Percentiles rank a stretch among this genome's conserved stretches.
These are phyloP conservation scores for Alviniconcha marisindica DNA, from an alignment of 1,140 invertebrate genomes.

Conservation along the genomic window DNA sequence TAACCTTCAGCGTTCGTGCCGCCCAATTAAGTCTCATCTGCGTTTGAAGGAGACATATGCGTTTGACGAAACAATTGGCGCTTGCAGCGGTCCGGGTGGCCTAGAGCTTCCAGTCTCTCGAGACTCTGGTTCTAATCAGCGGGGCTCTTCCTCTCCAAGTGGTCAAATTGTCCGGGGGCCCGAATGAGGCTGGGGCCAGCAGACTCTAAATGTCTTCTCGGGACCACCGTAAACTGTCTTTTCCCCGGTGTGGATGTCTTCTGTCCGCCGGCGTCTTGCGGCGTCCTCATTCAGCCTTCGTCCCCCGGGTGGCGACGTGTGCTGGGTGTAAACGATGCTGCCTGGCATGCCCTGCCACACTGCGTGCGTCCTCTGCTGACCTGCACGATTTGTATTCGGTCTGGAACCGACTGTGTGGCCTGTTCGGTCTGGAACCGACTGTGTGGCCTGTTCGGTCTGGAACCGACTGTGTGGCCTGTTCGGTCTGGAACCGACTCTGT, in stretches of 20 bases:
- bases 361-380: too few species aligned
- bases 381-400: too few species aligned
- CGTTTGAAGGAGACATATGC: slow-evolving; percentile 44
- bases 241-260: slow-evolving; percentile 17
- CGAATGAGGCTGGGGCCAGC: slow-evolving; percentile 36
- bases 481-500: too few species aligned
- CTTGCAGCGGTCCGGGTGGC: not conserved
- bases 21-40: slow-evolving; percentile 39
- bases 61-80: slow-evolving; percentile 37
- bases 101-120: not conserved
- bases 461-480: too few species aligned
- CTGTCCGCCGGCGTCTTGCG: not conserved
- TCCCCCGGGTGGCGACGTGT: not conserved
- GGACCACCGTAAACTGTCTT: slow-evolving; percentile 22
- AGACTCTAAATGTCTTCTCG: slow-evolving; percentile 39
- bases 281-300: not conserved
- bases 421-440: too few species aligned
- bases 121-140: slow-evolving; percentile 34
- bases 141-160: slow-evolving; percentile 14
- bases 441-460: too few species aligned
- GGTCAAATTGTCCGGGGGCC: slow-evolving; percentile 29
- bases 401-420: too few species aligned
- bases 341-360: too few species aligned
- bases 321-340: not conserved
- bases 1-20: slow-evolving; percentile 32